phyloP scores from a whole-genome alignment of 1,140 invertebrate genomes.

The Drosophila arawakana region DNA sequence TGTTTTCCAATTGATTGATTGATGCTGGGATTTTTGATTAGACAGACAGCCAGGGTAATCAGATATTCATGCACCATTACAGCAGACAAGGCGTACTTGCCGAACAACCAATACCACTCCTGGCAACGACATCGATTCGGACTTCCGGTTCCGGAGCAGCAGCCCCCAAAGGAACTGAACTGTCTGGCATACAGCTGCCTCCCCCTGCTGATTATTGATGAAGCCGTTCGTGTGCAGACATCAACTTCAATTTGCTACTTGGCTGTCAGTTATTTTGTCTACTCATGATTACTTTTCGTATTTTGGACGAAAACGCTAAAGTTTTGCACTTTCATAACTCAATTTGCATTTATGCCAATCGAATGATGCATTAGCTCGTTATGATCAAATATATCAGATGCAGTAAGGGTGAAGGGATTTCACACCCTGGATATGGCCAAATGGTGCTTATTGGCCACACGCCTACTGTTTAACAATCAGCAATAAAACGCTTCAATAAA shows the following conservation, averaged over 20 bases:
- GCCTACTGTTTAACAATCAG: conserved; percentile 60
- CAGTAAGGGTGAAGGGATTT: conserved; percentile 21
- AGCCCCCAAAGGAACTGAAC: conserved; percentile 3
- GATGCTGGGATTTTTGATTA: conserved; percentile 64
- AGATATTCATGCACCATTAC: conserved; percentile 76
- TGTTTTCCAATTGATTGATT: conserved; percentile 75
- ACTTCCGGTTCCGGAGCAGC: conserved; percentile 1
- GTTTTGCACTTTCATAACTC: conserved; percentile 5
- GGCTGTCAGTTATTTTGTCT: conserved; percentile 55
- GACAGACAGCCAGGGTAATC: conserved; percentile 61
- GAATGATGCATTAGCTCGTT: conserved; percentile 63
- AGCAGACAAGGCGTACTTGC: conserved; percentile 32
- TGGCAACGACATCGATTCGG: conserved; percentile 6
- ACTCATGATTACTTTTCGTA: conserved; percentile 46
- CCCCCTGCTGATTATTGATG: conserved; percentile 31
- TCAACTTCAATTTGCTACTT: conserved; percentile 70
- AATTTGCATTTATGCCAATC: conserved; percentile 28
- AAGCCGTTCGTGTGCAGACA: conserved; percentile 28
- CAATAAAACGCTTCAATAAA: conserved; percentile 80
- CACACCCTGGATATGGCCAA: conserved; percentile 40
- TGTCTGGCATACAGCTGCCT: background rate
- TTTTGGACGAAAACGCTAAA: conserved; percentile 19
- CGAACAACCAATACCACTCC: conserved; percentile 23
- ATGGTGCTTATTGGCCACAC: conserved; percentile 55
- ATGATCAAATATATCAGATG: conserved; percentile 42